Conservation (phyloP, 1,140 invertebrate genomes). For the Orussus abietinus region DNA sequence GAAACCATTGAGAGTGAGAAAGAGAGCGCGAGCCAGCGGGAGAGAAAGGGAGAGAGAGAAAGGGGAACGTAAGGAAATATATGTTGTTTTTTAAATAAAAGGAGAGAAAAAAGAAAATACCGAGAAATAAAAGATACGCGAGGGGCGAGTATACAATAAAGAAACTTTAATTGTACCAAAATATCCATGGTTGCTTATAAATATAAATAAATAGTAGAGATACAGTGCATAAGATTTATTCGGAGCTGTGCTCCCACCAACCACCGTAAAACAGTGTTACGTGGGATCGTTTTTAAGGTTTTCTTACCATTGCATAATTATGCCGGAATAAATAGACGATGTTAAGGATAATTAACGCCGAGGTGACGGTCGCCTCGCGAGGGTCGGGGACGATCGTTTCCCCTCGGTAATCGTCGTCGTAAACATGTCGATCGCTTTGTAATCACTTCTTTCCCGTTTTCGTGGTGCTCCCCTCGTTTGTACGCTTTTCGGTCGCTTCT, state of each 20-base stretch:
- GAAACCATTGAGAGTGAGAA: conserved; percentile 11
- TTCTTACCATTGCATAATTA: conserved; percentile 53
- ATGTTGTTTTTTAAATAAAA: conserved; percentile 45
- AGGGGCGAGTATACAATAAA: conserved; percentile 39
- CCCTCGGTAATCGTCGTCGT: too few relatives aligned
- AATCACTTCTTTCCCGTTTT: too few relatives aligned
- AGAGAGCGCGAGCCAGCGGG: too few relatives aligned
- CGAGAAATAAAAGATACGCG: conserved; percentile 25
- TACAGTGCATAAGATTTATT: conserved; percentile 51
- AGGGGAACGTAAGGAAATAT: conserved; percentile 21
- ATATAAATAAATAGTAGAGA: conserved; percentile 53
- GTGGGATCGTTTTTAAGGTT: conserved; percentile 50
- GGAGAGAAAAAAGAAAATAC: conserved; percentile 11
- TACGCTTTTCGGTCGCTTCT: too few relatives aligned
- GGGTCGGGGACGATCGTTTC: too few relatives aligned
- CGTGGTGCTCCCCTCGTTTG: too few relatives aligned
- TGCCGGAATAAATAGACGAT: conserved; percentile 29
- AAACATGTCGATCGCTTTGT: too few relatives aligned
- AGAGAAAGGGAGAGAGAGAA: conserved; percentile 18
- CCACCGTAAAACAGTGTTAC: conserved; percentile 42
- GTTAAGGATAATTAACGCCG: conserved; percentile 24
- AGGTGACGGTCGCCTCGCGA: too few relatives aligned
- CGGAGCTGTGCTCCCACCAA: conserved; percentile 52
- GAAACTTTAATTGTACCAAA: conserved; percentile 51
- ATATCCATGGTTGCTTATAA: conserved; percentile 53